Evolutionary conservation across 2,797 vertebrate species (phyloP), one percentile per base, ranked within the genome.

Genomic region (Sebastes diaconus): DNA sequence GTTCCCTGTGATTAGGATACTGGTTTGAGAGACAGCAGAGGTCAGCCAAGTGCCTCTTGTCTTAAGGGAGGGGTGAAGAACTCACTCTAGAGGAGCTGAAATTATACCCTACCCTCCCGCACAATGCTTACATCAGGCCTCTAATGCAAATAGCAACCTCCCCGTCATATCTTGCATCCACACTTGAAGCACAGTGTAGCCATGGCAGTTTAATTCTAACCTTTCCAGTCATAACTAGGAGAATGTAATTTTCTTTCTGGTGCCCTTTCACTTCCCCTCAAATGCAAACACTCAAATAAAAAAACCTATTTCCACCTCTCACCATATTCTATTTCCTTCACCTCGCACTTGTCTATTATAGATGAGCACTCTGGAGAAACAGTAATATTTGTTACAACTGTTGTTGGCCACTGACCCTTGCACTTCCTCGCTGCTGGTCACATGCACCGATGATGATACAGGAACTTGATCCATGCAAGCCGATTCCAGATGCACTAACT

Each of bases 11-110:
- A 92, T 92, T 90, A 90, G 87, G 79, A 84, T 83, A 74, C 68
- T 12, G 46, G 79, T 87, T 84, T 85, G 84, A 86, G 71, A 88
- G 82, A 87, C 80, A 85, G 75, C 60, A 81, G 70, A 90, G 88
- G 88, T 95, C 93, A 90, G 90, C 84, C 85, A 92, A 91, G 85
- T 88, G 79, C 64, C 75, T 81, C 75, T 87, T 20, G 65, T 77
- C 69, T 79, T 54, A 65, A 75, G 58, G 74, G 78, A 68, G 74
- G 75, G 75, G 79, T 77, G 65, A 82, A 63, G 50, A 69, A 39
- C 42, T 70, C 75, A n/a, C 42, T 67, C 5, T 55, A 14, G 73
- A 84, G 80, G 63, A 50, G 81, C 66, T 87, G 69, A 90, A 90
- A 93, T 87, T 73, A 89, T 82, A 85, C 66, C 55, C 24, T 68